Base-by-base conservation (phyloP, 2,113 vertebrate species). In the Suricata suricatta region DNA sequence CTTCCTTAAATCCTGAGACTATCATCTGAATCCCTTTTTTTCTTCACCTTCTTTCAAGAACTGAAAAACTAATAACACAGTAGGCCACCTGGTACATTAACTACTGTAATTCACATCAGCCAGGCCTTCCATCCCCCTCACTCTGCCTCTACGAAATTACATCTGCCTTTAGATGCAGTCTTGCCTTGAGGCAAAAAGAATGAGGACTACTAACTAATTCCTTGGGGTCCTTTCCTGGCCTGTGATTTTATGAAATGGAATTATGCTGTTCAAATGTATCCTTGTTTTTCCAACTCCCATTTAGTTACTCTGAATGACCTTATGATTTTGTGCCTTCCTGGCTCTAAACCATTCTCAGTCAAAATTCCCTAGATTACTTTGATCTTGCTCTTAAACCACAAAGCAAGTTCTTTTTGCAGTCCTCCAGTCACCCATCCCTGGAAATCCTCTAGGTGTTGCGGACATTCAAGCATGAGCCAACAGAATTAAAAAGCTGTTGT, bases 1-100 rank as follows among this genome's bases (percentile, higher is more conserved):
- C 77, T 82, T 57, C 72, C 92, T 95, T 94, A 97, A 97, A 77
- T 97, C 80, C 52, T 97, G 77, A 93, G 92, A 85, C 93, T 96
- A 71, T 81, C 64, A 84, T 97, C 80, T 50, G 81, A 89, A 95
- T 88, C 76, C 92, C 52, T 86, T 93, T 94, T 90, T 93, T 72
- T 76, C 68, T 93, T 94, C 63, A 90, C 50, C 66, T 92, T 95
- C 80, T 93, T 96, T 98, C 90, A 90, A 57, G 21, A 95, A 81
- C 41, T 84, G 54, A 86, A 97, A 94, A 94, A 83, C 9, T 88
- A 90, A 94, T 94, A 86, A 91, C 76, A 94, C 7, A 50, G 88
- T 88, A 93, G 41, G 44, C 57, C 31, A 89, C 69, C 72, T 85
- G 57, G 79, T 85, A 76, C 74, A 47, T 94, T 95, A 96, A 92